Evolutionary conservation across 2,113 vertebrate genomes (phyloP), one percentile per base, ranked within the genome.

Genomic region (Elachura formosa): DNA sequence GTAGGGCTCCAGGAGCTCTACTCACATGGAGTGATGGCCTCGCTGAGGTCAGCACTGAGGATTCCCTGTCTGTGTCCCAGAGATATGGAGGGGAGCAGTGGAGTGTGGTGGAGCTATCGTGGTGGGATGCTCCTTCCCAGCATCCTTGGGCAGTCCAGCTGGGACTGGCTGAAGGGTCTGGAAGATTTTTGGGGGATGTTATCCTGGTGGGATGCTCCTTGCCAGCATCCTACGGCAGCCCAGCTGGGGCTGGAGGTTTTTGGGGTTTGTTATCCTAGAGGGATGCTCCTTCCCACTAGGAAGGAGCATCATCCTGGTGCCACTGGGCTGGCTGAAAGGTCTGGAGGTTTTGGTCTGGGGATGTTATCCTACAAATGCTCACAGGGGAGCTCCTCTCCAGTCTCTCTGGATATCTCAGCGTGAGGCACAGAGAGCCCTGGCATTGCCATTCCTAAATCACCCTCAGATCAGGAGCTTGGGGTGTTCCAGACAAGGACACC

Each of bases 401-500:
- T 26, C 34, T 19, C n/a, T 43, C 0, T 1, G 41, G 43, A 41
- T 49, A 0, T 0, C 31, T 40, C 72, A 31, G 51, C 3, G 11
- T 61, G 45, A 0, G 0, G 41, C 1, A 0, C 0, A 1, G 40
- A 55, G 33, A 72, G 5, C 40, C 40, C 36, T 2, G 3, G 41
- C 61, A 28, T 3, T 14, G 1, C 23, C 15, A 14, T 41, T 43
- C 46, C 55, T 41, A 29, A 46, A 87, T 11, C 41, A 28, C 10
- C n/a, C 43, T 45, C 54, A 52, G 34, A 38, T 3, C 0, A 0
- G 29, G n/a, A 26, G 5, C 17, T 43, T 2, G 38, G 2, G 0
- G 0, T 21, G 26, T 55, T 51, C 59, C 56, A 43, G 34, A 76
- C 54, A 3, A 9, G 58, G 81, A 29, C 63, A 10, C 25, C 43